Percentiles rank a stretch among this genome's conserved stretches.
These are phyloP conservation scores for Lasiommata megera DNA, from an alignment of 2,888 invertebrate genomes.

Conservation along the genomic window DNA sequence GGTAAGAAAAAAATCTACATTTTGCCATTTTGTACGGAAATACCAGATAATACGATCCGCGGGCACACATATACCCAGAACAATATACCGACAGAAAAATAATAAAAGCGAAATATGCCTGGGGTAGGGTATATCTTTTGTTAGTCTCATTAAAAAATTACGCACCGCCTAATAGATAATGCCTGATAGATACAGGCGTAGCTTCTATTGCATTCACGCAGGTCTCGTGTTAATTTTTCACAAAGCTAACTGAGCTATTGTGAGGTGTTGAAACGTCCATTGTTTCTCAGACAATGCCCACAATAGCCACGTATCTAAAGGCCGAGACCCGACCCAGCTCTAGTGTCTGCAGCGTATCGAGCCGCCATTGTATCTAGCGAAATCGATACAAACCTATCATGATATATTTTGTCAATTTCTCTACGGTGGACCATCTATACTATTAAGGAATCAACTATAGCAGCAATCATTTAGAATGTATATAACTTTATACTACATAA, in stretches of 20 bases:
- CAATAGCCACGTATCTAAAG: constrained; percentile 62
- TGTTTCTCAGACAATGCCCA: constrained; percentile 63
- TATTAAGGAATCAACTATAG: no score
- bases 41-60: no score
- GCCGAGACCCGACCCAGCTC: constrained; percentile 53
- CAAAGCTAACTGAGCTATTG: constrained; percentile 57
- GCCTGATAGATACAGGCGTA: background rate
- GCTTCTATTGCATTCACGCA: constrained; percentile 44
- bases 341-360: constrained; percentile 38
- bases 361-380: constrained; percentile 29
- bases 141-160: background rate
- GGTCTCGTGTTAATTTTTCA: constrained; percentile 62
- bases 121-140: background rate
- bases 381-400: constrained; percentile 32
- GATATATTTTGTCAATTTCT: constrained; percentile 20
- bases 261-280: constrained; percentile 61
- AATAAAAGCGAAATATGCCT: no score
- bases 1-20: no score
- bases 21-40: no score
- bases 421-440: background rate
- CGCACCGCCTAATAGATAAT: background rate
- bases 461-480: no score
- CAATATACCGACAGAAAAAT: no score
- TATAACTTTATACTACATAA: no score
- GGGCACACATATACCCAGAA: no score